Conservation (phyloP, 37 sponge, comb jelly and placozoan species). For the Axinella damicornis region DNA sequence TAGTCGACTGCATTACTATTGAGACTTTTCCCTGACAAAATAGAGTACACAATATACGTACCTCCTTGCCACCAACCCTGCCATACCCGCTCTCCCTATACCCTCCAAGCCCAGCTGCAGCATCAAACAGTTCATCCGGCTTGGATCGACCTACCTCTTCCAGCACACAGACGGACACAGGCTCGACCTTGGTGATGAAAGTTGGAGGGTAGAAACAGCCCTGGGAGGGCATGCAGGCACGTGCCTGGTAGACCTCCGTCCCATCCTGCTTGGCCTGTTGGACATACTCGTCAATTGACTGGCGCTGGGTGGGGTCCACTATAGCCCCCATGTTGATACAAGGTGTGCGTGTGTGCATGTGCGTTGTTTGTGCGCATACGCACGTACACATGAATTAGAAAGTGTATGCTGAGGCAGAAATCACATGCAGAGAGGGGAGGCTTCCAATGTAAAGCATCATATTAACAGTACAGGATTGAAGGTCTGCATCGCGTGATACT, state of each 20-base stretch:
- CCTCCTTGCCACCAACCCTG: slow-evolving; percentile 95
- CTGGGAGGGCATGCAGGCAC: slow-evolving; percentile 85
- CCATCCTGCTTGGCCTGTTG: slow-evolving; percentile 89
- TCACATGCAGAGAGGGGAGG: too few relatives aligned
- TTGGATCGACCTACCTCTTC: slow-evolving; percentile 91
- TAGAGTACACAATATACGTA: too few relatives aligned
- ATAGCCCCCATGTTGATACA: slow-evolving; percentile 94
- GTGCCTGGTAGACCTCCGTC: slow-evolving; percentile 90
- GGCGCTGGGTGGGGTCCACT: slow-evolving; percentile 84
- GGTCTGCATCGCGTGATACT: too few relatives aligned
- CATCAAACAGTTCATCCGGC: slow-evolving; percentile 96
- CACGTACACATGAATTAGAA: too few relatives aligned
- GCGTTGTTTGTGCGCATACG: too few relatives aligned
- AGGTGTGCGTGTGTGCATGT: slow-evolving; percentile 30
- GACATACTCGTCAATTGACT: slow-evolving; percentile 81
- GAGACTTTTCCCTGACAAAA: too few relatives aligned
- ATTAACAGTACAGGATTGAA: too few relatives aligned
- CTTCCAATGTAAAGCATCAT: too few relatives aligned
- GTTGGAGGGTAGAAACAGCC: slow-evolving; percentile 97
- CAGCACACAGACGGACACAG: slow-evolving; percentile 92
- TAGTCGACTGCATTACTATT: too few relatives aligned
- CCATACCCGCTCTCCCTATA: slow-evolving; percentile 96
- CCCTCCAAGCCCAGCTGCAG: slow-evolving; percentile 95
- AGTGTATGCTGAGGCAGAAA: too few relatives aligned
- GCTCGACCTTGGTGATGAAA: slow-evolving; percentile 93